Evolutionary conservation across 2,797 vertebrate species (phyloP), one percentile per base, ranked within the genome.

Genomic region (Passerculus sandwichensis): DNA sequence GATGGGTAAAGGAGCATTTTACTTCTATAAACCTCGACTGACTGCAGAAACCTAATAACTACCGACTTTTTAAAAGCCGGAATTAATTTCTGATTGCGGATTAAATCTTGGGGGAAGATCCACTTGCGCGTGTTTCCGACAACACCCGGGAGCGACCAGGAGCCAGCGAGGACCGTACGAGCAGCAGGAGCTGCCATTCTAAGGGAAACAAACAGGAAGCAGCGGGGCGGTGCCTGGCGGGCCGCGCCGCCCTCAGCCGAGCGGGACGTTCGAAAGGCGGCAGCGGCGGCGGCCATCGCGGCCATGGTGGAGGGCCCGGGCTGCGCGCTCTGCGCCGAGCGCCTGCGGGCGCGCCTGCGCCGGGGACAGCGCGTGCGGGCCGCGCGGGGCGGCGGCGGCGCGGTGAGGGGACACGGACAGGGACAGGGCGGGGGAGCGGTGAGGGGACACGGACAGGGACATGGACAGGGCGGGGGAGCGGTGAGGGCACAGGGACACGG

Each of bases 231-330:
- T 0, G 26, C 9, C 15, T 2, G 27, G 15, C 6, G 26, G 11
- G 44, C 45, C 26, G 71, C 34, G 0, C 72, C 86, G 26, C 89
- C 84, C 48, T 23, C 32, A 1, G 32, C 32, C 19, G 51, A 38
- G 96, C 95, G 97, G 91, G 77, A 72, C 15, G 62, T 95, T 97
- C 87, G 96, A 96, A 79, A 3, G 47, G 30, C 6, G 5, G 30
- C 3, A 13, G 45, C 45, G 45, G 45, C 45, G 2, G 23, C 0
- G 2, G 15, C 16, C 9, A 75, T 18, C 56, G 2, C 11, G 10
- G 82, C 20, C 64, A 99, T 99, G 99, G 99, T 99, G 77, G 99
- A 99, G 87, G 99, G 99, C 7, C 99, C 99, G 2, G 98, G 99
- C 0, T 99, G 99, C 36, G 97, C 98, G 1, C 94, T 99, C 42